Percentiles rank a stretch among this genome's conserved stretches.
Conservation (phyloP, 2,888 invertebrate genomes). For the Operophtera brumata region DNA sequence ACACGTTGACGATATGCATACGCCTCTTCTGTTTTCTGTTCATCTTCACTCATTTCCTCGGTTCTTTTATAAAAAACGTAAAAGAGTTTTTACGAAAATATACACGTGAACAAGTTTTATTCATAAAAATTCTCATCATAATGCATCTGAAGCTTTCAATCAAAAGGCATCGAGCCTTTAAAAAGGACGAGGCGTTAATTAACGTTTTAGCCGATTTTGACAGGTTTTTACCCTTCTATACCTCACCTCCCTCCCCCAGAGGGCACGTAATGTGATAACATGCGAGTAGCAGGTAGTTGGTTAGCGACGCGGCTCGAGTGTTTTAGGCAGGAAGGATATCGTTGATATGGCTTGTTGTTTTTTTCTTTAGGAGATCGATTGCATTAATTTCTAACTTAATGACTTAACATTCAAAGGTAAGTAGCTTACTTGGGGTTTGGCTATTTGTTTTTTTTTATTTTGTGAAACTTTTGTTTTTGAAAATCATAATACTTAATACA, state of each 20-base stretch:
- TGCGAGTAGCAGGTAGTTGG: constrained; percentile 12
- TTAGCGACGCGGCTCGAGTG: not conserved
- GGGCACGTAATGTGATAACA: not conserved
- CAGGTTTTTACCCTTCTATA: not conserved
- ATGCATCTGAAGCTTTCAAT: not conserved
- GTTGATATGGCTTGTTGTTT: constrained; percentile 2
- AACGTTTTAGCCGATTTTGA: not conserved
- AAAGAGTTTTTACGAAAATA: too few species aligned
- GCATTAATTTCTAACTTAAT: too few species aligned
- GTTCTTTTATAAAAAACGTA: too few species aligned
- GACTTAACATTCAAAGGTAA: too few species aligned
- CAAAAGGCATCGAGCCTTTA: not conserved
- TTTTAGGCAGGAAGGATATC: not conserved
- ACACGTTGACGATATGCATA: too few species aligned
- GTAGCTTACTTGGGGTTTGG: too few species aligned
- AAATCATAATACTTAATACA: too few species aligned
- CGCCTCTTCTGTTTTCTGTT: too few species aligned
- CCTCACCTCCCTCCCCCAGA: not conserved
- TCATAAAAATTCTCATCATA: not conserved
- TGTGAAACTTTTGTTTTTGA: too few species aligned
- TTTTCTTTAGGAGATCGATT: not conserved
- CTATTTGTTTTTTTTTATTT: too few species aligned
- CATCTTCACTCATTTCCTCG: too few species aligned
- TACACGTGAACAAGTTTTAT: not conserved
- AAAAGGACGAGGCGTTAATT: not conserved